Evolutionary conservation across 2,888 invertebrate species (phyloP), one percentile per base, ranked within the genome.

Genomic region (Limenitis camilla): DNA sequence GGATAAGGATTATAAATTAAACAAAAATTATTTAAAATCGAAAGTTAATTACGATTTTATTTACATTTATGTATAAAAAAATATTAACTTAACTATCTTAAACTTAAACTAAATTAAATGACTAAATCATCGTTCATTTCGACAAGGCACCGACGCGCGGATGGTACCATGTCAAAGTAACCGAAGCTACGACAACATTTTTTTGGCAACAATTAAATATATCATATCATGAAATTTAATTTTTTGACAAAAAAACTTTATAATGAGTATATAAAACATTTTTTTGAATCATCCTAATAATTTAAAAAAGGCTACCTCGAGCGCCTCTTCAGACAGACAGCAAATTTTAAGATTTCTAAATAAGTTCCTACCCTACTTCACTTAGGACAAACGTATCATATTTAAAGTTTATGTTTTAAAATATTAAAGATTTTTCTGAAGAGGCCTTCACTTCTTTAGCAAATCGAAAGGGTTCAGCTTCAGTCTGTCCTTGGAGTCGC

Each of bases 401-500:
- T n/a, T n/a, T n/a, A n/a, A n/a, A n/a, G n/a, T n/a, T 45, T 49
- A 31, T 27, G 45, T 46, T 41, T 44, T 33, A 51, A 41, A 56
- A 56, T 50, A 57, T 49, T 43, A 40, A 42, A 50, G 43, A 50
- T 41, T 58, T 54, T 58, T 65, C 61, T 65, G 68, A 69, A 72
- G 70, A 72, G 71, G 72, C 63, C 47, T 57, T 58, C 49, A 55
- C 61, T 53, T 49, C 58, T 61, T 76, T 81, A 60, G 83, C 65
- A 85, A 78, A 63, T 80, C 76, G 57, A 72, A 72, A 53, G 76
- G 82, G 63, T 85, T 83, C 52, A 86, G 71, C 72, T 79, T 85
- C 68, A 85, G 78, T 76, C 81, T 86, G 80, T 78, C 76, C 73
- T 85, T 85, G 62, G 85, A 85, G 82, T 66, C 77, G 80, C 83